phyloP scores from a whole-genome alignment of 2,797 vertebrate genomes.

The Esox masquinongy region DNA sequence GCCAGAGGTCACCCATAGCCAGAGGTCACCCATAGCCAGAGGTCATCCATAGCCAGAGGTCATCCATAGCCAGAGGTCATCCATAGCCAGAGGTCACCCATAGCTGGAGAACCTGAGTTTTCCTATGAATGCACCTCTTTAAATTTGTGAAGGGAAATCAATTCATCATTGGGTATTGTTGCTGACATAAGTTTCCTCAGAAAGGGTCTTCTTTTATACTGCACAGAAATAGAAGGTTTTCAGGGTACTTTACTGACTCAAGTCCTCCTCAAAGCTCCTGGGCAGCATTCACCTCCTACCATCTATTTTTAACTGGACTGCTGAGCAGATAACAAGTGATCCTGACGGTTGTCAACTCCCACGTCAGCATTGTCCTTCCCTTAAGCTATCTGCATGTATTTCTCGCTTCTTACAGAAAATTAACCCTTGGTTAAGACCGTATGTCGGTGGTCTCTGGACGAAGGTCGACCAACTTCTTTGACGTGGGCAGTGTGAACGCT shows the following conservation, averaged over 20 bases:
- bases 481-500: conserved; percentile 31
- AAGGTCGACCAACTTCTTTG: background rate
- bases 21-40: background rate
- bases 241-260: background rate
- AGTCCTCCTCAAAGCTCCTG: background rate
- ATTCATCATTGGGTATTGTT: background rate
- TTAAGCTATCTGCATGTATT: conserved; percentile 17
- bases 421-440: background rate
- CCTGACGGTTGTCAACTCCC: conserved; percentile 52
- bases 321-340: conserved; percentile 1
- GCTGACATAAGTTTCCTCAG: background rate
- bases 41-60: background rate
- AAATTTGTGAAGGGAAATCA: conserved; percentile 16
- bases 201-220: background rate
- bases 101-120: conserved; percentile 10
- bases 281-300: conserved; percentile 6
- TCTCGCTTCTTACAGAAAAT: conserved; percentile 24
- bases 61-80: conserved; percentile 2
- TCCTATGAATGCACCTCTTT: background rate
- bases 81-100: background rate
- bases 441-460: background rate
- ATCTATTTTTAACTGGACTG: conserved; percentile 53
- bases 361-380: conserved; percentile 33
- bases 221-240: background rate
- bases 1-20: background rate